These are phyloP conservation scores for Rhamphomyia laevipes DNA, from an alignment of 2,888 invertebrate species.

Conservation along the genomic window DNA sequence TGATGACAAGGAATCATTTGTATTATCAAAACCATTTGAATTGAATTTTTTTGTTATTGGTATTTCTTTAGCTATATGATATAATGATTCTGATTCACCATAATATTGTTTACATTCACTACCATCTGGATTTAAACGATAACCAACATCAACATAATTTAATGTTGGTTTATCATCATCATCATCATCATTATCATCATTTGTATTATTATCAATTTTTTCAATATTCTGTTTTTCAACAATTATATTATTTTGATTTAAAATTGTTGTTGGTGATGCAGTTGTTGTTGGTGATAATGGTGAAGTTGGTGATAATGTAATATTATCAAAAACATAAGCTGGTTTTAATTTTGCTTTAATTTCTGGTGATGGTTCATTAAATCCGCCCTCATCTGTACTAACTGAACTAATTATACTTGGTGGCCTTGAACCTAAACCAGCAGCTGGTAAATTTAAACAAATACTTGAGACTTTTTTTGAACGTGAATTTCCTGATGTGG, in stretches of 20 bases:
- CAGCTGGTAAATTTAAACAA: constrained; percentile 50
- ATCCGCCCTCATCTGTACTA: constrained; percentile 55
- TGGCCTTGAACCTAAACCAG: constrained; percentile 49
- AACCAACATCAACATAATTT: constrained; percentile 37
- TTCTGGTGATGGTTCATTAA: constrained; percentile 60
- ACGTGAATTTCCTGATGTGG: constrained; percentile 34
- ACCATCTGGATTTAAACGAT: constrained; percentile 37
- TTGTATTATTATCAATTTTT: constrained; percentile 11
- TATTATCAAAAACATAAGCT: constrained; percentile 23
- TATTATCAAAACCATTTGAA: constrained; percentile 30
- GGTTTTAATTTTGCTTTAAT: constrained; percentile 48
- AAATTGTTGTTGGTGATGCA: constrained; percentile 2
- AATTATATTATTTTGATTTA: neutral
- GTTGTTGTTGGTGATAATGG: constrained; percentile 1
- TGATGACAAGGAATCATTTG: constrained; percentile 25
- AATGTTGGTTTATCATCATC: constrained; percentile 25
- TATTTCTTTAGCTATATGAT: constrained; percentile 29
- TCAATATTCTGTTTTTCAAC: constrained; percentile 1
- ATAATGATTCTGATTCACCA: constrained; percentile 34
- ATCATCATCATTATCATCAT: constrained; percentile 15
- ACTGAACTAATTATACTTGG: constrained; percentile 54
- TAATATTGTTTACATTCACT: constrained; percentile 35
- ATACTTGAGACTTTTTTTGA: constrained; percentile 48
- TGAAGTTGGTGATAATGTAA: constrained; percentile 1
- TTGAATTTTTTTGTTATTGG: constrained; percentile 30